phyloP scores from a whole-genome alignment of 2,113 vertebrate species.

The Tiliqua scincoides region DNA sequence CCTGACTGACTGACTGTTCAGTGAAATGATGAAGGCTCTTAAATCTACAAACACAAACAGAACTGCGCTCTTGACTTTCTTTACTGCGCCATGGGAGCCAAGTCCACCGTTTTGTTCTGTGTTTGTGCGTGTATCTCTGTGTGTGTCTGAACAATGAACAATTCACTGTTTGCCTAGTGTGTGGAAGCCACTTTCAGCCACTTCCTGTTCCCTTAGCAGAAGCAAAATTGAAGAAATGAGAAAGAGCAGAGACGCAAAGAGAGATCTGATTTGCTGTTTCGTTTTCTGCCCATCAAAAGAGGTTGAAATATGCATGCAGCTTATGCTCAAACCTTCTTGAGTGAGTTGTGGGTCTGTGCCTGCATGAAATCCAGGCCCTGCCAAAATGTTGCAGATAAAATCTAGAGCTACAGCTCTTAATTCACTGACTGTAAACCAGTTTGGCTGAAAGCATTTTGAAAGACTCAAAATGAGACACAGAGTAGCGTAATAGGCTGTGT shows the following conservation, averaged over 20 bases:
- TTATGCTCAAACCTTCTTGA: fast-evolving
- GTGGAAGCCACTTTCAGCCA: neutral
- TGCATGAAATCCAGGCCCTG: fast-evolving
- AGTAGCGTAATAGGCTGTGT: neutral
- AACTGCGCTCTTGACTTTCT: neutral
- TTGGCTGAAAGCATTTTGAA: neutral
- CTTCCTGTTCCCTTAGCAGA: neutral
- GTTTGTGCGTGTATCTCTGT: too few species aligned
- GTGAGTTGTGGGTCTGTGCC: neutral
- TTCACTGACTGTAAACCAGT: neutral
- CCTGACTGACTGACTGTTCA: too few species aligned
- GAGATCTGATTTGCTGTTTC: neutral
- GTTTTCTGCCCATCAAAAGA: neutral
- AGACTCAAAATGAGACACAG: neutral
- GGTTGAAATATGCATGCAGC: neutral
- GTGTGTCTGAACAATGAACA: neutral
- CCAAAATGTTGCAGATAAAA: fast-evolving
- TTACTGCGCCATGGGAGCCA: neutral
- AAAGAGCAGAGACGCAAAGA: neutral
- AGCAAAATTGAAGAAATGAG: fast-evolving
- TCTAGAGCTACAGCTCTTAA: neutral
- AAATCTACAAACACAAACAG: neutral
- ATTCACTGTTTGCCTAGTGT: neutral
- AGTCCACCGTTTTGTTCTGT: neutral
- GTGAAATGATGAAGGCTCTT: neutral